Conservation (phyloP, 1,140 invertebrate genomes). For the Agrypnia vestita region DNA sequence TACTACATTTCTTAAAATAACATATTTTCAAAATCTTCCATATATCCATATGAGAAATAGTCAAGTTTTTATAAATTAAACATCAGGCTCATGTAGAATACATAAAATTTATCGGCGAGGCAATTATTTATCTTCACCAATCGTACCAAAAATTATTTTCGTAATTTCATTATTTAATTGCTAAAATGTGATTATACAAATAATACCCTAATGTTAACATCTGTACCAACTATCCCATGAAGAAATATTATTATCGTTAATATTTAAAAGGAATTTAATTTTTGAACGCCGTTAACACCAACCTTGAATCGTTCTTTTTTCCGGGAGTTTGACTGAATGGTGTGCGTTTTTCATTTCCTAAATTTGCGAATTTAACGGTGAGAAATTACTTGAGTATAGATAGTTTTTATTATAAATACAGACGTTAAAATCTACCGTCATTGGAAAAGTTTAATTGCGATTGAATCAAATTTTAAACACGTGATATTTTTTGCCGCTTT, state of each 20-base stretch:
- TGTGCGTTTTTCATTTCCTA: slow-evolving; percentile 48
- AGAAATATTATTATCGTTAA: neutral
- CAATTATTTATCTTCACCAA: no score
- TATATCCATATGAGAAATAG: no score
- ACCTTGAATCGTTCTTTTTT: slow-evolving; percentile 44
- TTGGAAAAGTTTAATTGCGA: slow-evolving; percentile 21
- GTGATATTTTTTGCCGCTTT: slow-evolving; percentile 54
- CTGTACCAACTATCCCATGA: neutral
- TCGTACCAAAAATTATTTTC: no score
- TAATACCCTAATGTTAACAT: neutral
- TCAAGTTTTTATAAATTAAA: no score
- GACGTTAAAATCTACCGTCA: neutral
- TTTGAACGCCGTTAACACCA: neutral
- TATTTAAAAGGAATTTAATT: slow-evolving; percentile 4
- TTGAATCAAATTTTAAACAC: slow-evolving; percentile 41
- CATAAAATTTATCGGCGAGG: no score
- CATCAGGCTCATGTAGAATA: no score
- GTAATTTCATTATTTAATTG: no score
- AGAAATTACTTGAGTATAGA: slow-evolving; percentile 40
- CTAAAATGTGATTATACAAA: no score
- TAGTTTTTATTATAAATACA: slow-evolving; percentile 13
- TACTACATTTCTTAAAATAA: no score
- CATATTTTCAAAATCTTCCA: no score
- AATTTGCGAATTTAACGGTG: slow-evolving; percentile 43
- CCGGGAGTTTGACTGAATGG: slow-evolving; percentile 51